Base-by-base conservation (phyloP, 1,140 invertebrate species). In the Leguminivora glycinivorella region DNA sequence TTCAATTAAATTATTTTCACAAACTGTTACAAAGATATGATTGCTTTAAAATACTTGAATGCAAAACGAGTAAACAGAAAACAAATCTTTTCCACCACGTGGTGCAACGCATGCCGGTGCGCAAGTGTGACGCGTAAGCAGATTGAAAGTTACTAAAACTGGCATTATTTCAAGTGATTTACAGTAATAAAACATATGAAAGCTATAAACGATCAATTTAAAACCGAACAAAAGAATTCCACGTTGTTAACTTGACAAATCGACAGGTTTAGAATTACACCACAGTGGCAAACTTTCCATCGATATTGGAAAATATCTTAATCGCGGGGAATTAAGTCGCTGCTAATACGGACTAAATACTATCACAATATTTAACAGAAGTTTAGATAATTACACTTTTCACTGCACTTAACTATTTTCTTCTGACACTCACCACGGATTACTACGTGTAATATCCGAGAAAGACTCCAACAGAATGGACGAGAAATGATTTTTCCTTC, bases 391-490 rank as follows among this genome's bases (percentile, higher is more conserved):
- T 74, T 76, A 75, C 83, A 86, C 83, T 85, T 79, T 77, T 75
- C 88, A 91, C 87, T 88, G 79, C 87, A 89, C 87, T 87, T 79
- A 81, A 83, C 72, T 70, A 78, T 78, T 79, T 81, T 84, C 76
- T 86, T 84, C 78, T 74, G 83, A 91, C 89, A 90, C 89, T 90
- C 89, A 91, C 88, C 88, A 89, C 89, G 89, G 88, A 90, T 84
- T 79, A 81, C 81, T 81, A 75, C 87, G 85, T 88, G 87, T 89
- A 84, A 78, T 85, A 90, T 88, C 91, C 89, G 89, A 90, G 85
- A 90, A 88, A 91, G 88, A 89, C 89, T 90, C 89, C 87, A 88
- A 92, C 88, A 91, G 89, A 92, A 92, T 92, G 91, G 81, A 85
- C 89, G 91, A 92, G 91, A 90, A 90, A 91, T 87, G 81, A 82